Percentiles rank a stretch among this genome's conserved stretches.
phyloP scores from a whole-genome alignment of 1,140 invertebrate genomes.

The Carcinoscorpius rotundicauda region DNA sequence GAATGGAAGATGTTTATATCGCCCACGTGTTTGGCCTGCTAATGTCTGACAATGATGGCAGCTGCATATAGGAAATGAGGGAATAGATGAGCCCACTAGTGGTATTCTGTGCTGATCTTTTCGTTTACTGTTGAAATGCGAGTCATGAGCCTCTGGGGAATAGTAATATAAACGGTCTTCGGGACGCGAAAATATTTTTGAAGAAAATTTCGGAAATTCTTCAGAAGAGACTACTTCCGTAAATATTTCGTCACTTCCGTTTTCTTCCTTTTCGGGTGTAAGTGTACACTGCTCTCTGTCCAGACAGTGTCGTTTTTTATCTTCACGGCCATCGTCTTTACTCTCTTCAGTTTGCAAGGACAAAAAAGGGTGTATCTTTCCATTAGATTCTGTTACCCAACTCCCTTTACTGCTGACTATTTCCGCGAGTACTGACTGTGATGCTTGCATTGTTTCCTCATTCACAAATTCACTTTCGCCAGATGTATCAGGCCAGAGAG shows the following conservation, averaged over 20 bases:
- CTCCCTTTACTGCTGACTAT: neutral
- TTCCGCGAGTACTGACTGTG: too few species aligned
- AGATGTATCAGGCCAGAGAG: neutral
- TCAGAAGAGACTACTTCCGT: neutral
- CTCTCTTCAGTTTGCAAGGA: constrained; percentile 10
- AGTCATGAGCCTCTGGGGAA: neutral
- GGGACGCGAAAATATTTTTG: neutral
- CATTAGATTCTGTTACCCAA: constrained; percentile 3
- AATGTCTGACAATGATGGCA: constrained; percentile 14
- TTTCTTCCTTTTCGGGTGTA: neutral
- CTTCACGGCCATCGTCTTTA: neutral
- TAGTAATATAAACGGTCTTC: neutral
- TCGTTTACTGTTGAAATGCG: constrained; percentile 18
- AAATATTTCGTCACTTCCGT: neutral
- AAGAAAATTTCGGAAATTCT: neutral
- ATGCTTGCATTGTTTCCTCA: too few species aligned
- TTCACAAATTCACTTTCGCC: neutral
- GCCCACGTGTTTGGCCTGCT: constrained; percentile 28
- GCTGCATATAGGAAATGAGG: constrained; percentile 14
- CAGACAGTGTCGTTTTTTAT: neutral
- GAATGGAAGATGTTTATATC: constrained; percentile 4
- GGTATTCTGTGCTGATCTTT: constrained; percentile 10
- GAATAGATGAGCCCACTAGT: constrained; percentile 1
- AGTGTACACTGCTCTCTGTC: neutral
- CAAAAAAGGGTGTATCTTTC: constrained; percentile 9